These are phyloP conservation scores for Lacerta agilis DNA, from an alignment of 2,797 vertebrate species.

Conservation along the genomic window DNA sequence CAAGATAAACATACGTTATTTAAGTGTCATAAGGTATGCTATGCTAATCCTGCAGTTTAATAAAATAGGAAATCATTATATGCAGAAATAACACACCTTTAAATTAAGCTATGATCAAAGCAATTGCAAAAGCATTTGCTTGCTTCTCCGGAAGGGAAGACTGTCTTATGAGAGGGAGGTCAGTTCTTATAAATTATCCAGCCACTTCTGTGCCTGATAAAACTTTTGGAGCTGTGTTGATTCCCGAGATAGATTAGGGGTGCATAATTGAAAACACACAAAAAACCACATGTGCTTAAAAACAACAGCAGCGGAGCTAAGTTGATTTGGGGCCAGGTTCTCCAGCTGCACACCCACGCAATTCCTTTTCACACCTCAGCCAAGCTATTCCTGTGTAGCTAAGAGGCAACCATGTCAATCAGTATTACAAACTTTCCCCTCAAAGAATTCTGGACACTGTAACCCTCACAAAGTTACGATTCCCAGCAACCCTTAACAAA, in stretches of 20 bases:
- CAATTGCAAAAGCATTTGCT: not conserved
- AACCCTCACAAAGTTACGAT: no score
- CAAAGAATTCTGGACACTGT: no score
- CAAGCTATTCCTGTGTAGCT: not conserved
- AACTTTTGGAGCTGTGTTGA: not conserved
- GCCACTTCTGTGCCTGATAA: not conserved
- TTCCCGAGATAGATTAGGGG: not conserved
- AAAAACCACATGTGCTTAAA: conserved; percentile 7
- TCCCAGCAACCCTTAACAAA: no score
- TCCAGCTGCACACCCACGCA: not conserved
- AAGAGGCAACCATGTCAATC: rapidly evolving
- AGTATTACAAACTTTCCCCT: not conserved
- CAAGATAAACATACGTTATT: not conserved
- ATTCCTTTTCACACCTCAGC: not conserved
- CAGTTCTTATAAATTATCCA: not conserved
- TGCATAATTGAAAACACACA: conserved; percentile 31
- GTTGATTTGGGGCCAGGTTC: not conserved
- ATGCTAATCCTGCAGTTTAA: not conserved
- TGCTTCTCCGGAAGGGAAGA: conserved; percentile 8
- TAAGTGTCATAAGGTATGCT: not conserved
- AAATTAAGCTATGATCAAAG: conserved; percentile 30
- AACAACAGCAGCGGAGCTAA: not conserved
- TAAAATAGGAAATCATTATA: not conserved
- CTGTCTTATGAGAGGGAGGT: conserved; percentile 23
- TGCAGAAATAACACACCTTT: not conserved